Conservation (phyloP, 2,888 invertebrate genomes). For the Limnephilus rhombicus region DNA sequence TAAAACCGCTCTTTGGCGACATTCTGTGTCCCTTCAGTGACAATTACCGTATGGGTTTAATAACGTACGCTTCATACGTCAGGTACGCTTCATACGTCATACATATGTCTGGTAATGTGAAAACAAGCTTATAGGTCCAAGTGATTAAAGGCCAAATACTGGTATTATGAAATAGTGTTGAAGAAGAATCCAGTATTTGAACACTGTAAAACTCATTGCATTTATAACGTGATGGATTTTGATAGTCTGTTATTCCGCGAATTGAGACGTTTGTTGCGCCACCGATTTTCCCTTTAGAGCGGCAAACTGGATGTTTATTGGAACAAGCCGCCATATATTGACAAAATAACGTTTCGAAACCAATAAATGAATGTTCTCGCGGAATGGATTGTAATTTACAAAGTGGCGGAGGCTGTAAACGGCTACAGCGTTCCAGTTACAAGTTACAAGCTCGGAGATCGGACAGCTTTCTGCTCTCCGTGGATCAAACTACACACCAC, state of each 20-base stretch:
- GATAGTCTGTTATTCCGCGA: slow-evolving; percentile 9
- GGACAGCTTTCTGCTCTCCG: slow-evolving; percentile 6
- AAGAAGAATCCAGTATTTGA: background rate
- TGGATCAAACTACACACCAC: background rate
- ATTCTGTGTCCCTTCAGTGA: too few relatives aligned
- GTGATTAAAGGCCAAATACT: background rate
- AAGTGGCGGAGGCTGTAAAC: background rate
- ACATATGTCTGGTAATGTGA: too few relatives aligned
- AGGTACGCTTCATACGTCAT: too few relatives aligned
- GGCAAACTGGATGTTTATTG: slow-evolving; percentile 27
- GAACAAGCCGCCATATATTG: slow-evolving; percentile 33
- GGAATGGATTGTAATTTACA: slow-evolving; percentile 8
- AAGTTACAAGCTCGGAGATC: background rate
- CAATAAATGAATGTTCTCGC: slow-evolving; percentile 31
- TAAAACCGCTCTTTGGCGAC: too few relatives aligned
- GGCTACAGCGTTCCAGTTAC: slow-evolving; percentile 21
- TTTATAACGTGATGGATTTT: background rate
- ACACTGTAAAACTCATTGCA: background rate
- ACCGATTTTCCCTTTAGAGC: slow-evolving; percentile 12
- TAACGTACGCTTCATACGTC: too few relatives aligned
- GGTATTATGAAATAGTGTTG: background rate
- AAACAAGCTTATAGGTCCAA: too few relatives aligned
- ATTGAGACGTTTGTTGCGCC: slow-evolving; percentile 42
- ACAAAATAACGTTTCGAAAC: slow-evolving; percentile 49
- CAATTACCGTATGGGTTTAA: too few relatives aligned